Evolutionary conservation across 2,888 invertebrate species (phyloP).

Genomic region (Drosophila melanocephala): DNA sequence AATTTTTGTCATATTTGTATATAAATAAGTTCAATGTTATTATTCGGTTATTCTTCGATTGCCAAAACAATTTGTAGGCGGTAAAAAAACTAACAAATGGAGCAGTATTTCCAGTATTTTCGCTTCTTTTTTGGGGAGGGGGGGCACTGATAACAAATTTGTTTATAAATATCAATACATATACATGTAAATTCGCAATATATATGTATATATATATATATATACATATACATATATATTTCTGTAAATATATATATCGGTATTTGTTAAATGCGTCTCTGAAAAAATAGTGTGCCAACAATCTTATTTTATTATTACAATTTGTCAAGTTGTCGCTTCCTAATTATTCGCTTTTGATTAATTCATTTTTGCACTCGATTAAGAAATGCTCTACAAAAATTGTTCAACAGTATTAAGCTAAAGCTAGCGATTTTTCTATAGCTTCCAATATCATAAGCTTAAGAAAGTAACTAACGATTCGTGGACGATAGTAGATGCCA

Average conservation of each 20-base stretch:
- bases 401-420: slow-evolving; percentile 56
- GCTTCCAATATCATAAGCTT: slow-evolving; percentile 34
- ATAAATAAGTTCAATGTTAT: slow-evolving; percentile 37
- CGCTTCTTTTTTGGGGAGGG: not conserved
- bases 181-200: slow-evolving; percentile 51
- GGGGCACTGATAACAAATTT: slow-evolving; percentile 64
- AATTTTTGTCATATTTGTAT: slow-evolving; percentile 26
- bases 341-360: slow-evolving; percentile 45
- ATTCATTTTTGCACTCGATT: slow-evolving; percentile 32
- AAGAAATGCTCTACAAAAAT: slow-evolving; percentile 42
- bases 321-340: slow-evolving; percentile 10
- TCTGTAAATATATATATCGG: slow-evolving; percentile 56
- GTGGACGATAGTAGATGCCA: slow-evolving; percentile 16
- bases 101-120: slow-evolving; percentile 29
- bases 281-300: slow-evolving; percentile 74
- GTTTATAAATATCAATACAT: slow-evolving; percentile 50
- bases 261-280: slow-evolving; percentile 77
- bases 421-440: slow-evolving; percentile 35
- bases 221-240: slow-evolving; percentile 28
- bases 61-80: slow-evolving; percentile 48
- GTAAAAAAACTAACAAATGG: slow-evolving; percentile 75
- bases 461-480: slow-evolving; percentile 29
- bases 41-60: slow-evolving; percentile 60
- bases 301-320: slow-evolving; percentile 38
- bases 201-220: slow-evolving; percentile 28